Evolutionary conservation across 2,113 vertebrate species (phyloP), one percentile per base, ranked within the genome.

Genomic region (Sander vitreus): DNA sequence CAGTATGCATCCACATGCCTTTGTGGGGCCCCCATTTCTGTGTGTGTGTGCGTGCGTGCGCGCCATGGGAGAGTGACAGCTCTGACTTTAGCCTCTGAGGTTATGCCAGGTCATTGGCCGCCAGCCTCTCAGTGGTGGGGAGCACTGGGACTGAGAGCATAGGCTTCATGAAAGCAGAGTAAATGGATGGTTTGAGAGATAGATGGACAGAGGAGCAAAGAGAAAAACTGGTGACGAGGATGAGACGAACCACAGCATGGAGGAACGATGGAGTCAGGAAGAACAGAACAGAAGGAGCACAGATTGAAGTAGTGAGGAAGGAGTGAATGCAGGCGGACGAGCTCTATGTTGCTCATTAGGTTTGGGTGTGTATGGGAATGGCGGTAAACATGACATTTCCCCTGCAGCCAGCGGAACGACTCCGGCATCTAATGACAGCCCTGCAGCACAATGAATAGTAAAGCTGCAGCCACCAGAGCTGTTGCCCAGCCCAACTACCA

Each of bases 321-420:
- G 58, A 76, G 57, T 10, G 54, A 72, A n/a, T 55, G 64, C 72
- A 76, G 75, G 69, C 78, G 67, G 84, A 78, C n/a, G 1, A 73
- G 75, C 62, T 76, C 76, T 71, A 71, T 51, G 80, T 84, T 82
- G 87, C 91, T 94, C 89, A 90, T 94, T 94, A 95, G 82, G 86
- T 92, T 85, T 92, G 94, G 93, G 94, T 93, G 93, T 95, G 93
- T 95, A 81, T 92, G 90, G 92, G 94, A 94, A 93, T 88, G 76
- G 88, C 85, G 84, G 89, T 90, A 93, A 94, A 93, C 90, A 92
- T 93, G 89, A 92, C 88, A 92, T 94, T 94, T 93, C 78, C 85
- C 62, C 81, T 91, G 88, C 81, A 91, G 85, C 89, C 87, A 89
- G 91, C 51, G 72, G 85, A 94, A 89, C 73, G 43, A 85, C 89